Percentiles rank a stretch among this genome's conserved stretches.
phyloP scores from a whole-genome alignment of 2,797 vertebrate genomes.

The Parauchenoglanis punctatus region DNA sequence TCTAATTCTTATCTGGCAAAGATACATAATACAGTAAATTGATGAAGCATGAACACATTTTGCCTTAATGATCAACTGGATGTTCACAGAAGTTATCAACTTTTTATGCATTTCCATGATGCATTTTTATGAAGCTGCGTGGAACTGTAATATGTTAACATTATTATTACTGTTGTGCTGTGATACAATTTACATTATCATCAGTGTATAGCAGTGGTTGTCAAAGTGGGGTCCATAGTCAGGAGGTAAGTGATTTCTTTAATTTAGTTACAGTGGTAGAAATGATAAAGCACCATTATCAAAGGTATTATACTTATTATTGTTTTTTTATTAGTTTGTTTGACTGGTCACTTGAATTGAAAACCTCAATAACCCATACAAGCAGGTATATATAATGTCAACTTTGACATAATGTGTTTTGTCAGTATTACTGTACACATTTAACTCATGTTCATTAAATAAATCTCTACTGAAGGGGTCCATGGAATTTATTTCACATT shows the following conservation, averaged over 20 bases:
- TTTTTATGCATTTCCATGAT: background rate
- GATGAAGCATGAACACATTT: background rate
- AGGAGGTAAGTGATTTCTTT: background rate
- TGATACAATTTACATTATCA: background rate
- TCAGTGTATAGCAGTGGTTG: background rate
- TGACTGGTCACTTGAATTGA: background rate
- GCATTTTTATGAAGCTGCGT: background rate
- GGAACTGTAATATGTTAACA: background rate
- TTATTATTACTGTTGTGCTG: background rate
- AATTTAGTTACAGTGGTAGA: background rate
- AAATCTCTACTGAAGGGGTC: background rate
- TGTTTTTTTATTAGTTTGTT: background rate
- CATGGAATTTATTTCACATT: background rate
- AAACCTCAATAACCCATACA: background rate
- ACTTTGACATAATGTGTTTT: background rate
- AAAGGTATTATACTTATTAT: background rate
- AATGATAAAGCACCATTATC: background rate
- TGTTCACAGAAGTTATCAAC: background rate
- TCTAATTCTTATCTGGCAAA: background rate
- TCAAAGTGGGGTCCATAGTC: background rate
- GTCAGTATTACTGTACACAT: background rate
- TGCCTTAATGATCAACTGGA: background rate
- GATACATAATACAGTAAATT: background rate
- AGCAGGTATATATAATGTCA: background rate
- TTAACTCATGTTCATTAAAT: background rate